phyloP scores from a whole-genome alignment of 2,888 invertebrate genomes.

The Caenorhabditis wallacei region DNA sequence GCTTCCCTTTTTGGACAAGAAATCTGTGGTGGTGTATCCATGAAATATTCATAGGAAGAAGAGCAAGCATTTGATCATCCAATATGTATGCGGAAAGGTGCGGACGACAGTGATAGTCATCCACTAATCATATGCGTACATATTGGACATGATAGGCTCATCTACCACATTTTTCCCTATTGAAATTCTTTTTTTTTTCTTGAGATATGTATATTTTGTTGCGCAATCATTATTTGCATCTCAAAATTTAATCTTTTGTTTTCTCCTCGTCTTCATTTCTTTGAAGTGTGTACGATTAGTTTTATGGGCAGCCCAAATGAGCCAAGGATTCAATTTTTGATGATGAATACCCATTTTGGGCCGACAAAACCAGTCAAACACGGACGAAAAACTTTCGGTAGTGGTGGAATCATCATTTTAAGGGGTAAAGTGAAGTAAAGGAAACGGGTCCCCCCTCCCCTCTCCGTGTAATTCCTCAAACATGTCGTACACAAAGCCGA shows the following conservation, averaged over 20 bases:
- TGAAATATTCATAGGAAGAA: constrained; percentile 15
- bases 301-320: constrained; percentile 50
- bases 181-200: not conserved
- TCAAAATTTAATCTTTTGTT: constrained; percentile 36
- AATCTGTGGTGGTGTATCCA: constrained; percentile 14
- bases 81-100: constrained; percentile 60
- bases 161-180: constrained; percentile 13
- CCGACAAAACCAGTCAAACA: not conserved
- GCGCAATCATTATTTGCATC: constrained; percentile 27
- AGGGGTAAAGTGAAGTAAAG: constrained; percentile 22
- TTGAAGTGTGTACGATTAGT: constrained; percentile 46
- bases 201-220: constrained; percentile 3
- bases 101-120: constrained; percentile 64
- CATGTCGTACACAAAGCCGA: constrained; percentile 67
- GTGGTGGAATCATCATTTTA: constrained; percentile 38
- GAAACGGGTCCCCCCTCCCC: constrained; percentile 1
- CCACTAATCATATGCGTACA: constrained; percentile 63
- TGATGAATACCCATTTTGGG: constrained; percentile 31
- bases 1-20: not conserved
- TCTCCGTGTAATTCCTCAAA: constrained; percentile 58
- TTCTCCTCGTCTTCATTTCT: constrained; percentile 8
- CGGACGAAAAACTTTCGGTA: constrained; percentile 15
- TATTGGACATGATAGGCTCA: constrained; percentile 50
- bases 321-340: constrained; percentile 53
- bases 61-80: constrained; percentile 18